phyloP scores from a whole-genome alignment of 23 tunicate species.

The Clavelina lepadiformis region DNA sequence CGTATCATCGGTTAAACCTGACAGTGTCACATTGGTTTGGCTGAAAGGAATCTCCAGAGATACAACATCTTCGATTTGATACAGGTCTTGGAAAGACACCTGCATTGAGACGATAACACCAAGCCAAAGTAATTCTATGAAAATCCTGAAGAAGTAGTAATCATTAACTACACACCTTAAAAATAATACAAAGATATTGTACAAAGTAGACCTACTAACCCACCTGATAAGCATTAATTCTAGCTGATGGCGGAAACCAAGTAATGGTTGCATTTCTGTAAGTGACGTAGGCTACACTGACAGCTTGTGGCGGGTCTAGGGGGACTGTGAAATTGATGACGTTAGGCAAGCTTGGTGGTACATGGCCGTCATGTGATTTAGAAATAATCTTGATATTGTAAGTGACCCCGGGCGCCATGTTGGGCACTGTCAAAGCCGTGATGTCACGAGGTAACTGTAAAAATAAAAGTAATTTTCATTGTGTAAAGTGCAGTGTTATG shows the following conservation, averaged over 20 bases:
- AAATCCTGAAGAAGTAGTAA: too few relatives aligned
- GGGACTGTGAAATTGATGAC: background rate
- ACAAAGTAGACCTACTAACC: too few relatives aligned
- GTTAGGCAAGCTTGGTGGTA: conserved; percentile 13
- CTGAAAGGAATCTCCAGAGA: conserved; percentile 5
- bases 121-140: too few relatives aligned
- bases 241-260: conserved; percentile 14
- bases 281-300: conserved; percentile 7
- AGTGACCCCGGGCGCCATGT: conserved; percentile 4
- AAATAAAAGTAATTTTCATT: too few relatives aligned
- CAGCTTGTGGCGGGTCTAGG: conserved; percentile 26
- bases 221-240: conserved; percentile 20
- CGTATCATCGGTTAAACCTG: conserved; percentile 17
- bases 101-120: too few relatives aligned
- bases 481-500: too few relatives aligned
- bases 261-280: conserved; percentile 12
- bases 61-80: background rate
- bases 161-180: too few relatives aligned
- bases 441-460: conserved; percentile 16
- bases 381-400: conserved; percentile 12
- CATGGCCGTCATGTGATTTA: background rate
- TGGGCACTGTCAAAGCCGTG: conserved; percentile 12
- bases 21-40: conserved; percentile 12
- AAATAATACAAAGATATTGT: too few relatives aligned
- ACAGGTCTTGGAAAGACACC: conserved; percentile 6